Conservation (phyloP, 2,888 invertebrate genomes). For the Dryomyza anilis region DNA sequence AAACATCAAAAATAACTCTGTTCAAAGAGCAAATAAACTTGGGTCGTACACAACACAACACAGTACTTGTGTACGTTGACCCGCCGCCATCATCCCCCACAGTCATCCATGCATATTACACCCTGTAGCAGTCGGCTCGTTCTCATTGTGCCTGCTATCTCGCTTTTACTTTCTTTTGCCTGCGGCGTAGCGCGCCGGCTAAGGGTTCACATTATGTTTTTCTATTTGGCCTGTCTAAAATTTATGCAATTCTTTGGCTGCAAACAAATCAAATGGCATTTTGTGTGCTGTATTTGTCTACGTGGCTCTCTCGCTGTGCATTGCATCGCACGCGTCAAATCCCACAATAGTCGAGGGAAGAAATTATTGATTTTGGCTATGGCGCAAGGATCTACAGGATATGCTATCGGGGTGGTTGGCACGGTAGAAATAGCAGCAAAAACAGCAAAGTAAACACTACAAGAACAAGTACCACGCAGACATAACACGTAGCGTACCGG, state of each 20-base stretch:
- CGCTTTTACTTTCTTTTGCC: background rate
- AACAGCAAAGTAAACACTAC: background rate
- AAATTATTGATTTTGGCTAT: slow-evolving; percentile 18
- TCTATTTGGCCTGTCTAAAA: background rate
- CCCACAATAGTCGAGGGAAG: slow-evolving; percentile 1
- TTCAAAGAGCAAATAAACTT: background rate
- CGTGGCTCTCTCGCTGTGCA: background rate
- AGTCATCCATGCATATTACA: slow-evolving; percentile 8
- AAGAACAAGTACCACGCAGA: background rate
- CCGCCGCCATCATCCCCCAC: background rate
- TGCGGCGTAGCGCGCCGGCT: no score
- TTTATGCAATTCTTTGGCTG: background rate
- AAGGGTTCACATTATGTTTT: no score
- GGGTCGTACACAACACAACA: background rate
- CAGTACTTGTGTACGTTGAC: slow-evolving; percentile 19
- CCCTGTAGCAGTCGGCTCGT: background rate
- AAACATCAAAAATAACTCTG: no score
- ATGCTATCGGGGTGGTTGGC: no score
- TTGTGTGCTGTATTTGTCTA: slow-evolving; percentile 7
- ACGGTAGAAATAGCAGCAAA: background rate
- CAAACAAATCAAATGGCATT: background rate
- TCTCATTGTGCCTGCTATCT: background rate
- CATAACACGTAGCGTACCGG: slow-evolving; percentile 2
- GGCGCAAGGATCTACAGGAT: background rate
- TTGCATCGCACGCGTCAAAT: slow-evolving; percentile 8